Percentiles rank a stretch among this genome's conserved stretches.
Conservation (phyloP, 2,888 invertebrate genomes). For the Diabrotica balteata region DNA sequence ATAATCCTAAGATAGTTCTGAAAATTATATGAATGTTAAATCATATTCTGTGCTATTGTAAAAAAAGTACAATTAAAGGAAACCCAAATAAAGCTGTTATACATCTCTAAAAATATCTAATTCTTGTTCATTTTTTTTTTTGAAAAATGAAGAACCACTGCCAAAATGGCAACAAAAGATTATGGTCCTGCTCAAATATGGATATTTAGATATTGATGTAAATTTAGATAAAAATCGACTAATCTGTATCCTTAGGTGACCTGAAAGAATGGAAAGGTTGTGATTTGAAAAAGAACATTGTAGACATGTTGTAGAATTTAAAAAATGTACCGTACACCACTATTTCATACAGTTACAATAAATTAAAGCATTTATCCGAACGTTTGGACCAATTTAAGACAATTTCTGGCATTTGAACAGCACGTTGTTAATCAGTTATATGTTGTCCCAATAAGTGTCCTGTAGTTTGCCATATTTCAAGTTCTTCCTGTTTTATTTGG, state of each 20-base stretch:
- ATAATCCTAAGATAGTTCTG: too few relatives aligned
- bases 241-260: constrained; percentile 30
- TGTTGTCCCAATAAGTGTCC: constrained; percentile 5
- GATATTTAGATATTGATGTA: constrained; percentile 14
- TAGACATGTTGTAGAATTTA: constrained; percentile 43
- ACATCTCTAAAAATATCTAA: too few relatives aligned
- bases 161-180: constrained; percentile 2
- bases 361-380: constrained; percentile 19
- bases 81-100: too few relatives aligned
- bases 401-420: constrained; percentile 6
- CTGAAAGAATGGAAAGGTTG: constrained; percentile 41
- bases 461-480: constrained; percentile 1
- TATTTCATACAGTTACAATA: constrained; percentile 44
- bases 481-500: constrained; percentile 20
- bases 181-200: background rate
- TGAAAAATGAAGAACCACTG: background rate
- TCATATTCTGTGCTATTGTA: too few relatives aligned
- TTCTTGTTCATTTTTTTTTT: too few relatives aligned
- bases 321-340: constrained; percentile 36
- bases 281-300: constrained; percentile 45
- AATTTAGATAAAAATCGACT: constrained; percentile 14
- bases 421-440: too few relatives aligned
- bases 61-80: too few relatives aligned
- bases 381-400: constrained; percentile 16
- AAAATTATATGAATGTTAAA: too few relatives aligned